Evolutionary conservation across 2,113 vertebrate genomes (phyloP).

Genomic region (Limanda limanda): DNA sequence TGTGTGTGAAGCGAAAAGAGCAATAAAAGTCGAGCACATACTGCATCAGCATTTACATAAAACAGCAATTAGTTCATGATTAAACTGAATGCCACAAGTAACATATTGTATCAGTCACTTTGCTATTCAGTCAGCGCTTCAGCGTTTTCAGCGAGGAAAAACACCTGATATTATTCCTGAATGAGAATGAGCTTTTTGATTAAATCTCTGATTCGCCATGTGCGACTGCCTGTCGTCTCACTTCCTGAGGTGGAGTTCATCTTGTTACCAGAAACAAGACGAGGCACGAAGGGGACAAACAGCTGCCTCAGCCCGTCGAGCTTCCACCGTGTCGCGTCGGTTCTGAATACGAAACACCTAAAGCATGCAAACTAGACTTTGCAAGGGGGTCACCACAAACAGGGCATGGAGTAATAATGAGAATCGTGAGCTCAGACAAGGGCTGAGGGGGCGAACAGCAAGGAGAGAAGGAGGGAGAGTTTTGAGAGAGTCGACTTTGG

Average conservation of each 20-base stretch:
- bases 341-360: background rate
- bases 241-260: constrained; percentile 21
- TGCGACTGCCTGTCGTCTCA: constrained; percentile 9
- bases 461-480: background rate
- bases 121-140: constrained; percentile 1
- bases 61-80: constrained; percentile 52
- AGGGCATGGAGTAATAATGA: constrained; percentile 1
- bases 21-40: constrained; percentile 30
- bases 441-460: background rate
- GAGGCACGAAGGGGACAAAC: constrained; percentile 28
- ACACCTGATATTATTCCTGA: constrained; percentile 30
- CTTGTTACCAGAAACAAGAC: constrained; percentile 35
- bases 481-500: constrained; percentile 6
- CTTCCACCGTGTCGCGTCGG: background rate
- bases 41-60: constrained; percentile 54
- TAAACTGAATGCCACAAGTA: constrained; percentile 27
- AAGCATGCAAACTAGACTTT: constrained; percentile 12
- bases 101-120: constrained; percentile 2
- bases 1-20: constrained; percentile 4
- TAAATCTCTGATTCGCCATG: constrained; percentile 32
- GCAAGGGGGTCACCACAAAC: constrained; percentile 8
- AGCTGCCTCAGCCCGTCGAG: background rate
- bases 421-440: background rate
- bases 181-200: constrained; percentile 40
- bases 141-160: constrained; percentile 8